Evolutionary conservation across 2,113 vertebrate species (phyloP).

Genomic region (Neogale vison): DNA sequence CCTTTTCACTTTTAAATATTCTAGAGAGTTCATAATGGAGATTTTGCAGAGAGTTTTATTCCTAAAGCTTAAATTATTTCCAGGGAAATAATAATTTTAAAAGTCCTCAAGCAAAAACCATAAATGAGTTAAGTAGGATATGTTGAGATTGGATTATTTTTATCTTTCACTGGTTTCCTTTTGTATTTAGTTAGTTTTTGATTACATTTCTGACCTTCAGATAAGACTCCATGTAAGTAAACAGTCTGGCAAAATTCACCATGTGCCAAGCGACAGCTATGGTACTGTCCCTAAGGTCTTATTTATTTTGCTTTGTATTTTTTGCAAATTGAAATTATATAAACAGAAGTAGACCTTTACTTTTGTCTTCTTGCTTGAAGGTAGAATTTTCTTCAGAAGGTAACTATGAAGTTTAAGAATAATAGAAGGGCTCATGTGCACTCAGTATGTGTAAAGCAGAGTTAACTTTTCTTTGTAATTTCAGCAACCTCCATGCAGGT

Average conservation of each 20-base stretch:
- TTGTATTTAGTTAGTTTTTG: constrained; percentile 19
- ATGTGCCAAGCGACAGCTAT: constrained; percentile 46
- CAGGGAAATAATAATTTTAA: background rate
- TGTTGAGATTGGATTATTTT: constrained; percentile 14
- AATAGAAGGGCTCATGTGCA: background rate
- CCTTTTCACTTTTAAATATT: background rate
- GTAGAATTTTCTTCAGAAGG: background rate
- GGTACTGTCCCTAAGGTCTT: background rate
- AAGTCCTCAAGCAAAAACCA: background rate
- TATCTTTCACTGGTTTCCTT: constrained; percentile 15
- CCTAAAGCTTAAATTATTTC: constrained; percentile 10
- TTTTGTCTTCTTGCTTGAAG: background rate
- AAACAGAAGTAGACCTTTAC: background rate
- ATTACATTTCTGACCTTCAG: constrained; percentile 71
- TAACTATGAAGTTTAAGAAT: background rate
- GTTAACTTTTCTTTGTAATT: background rate
- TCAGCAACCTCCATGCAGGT: background rate
- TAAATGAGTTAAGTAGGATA: background rate
- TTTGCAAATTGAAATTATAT: constrained; percentile 19
- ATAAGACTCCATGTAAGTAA: constrained; percentile 64
- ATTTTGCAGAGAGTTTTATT: background rate
- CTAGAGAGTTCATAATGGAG: background rate
- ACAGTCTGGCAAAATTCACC: constrained; percentile 52
- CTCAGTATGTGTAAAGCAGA: background rate
- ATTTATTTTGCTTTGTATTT: constrained; percentile 51